phyloP scores from a whole-genome alignment of 92 coral and sea anemone genomes.

The Heliopora coerulea region DNA sequence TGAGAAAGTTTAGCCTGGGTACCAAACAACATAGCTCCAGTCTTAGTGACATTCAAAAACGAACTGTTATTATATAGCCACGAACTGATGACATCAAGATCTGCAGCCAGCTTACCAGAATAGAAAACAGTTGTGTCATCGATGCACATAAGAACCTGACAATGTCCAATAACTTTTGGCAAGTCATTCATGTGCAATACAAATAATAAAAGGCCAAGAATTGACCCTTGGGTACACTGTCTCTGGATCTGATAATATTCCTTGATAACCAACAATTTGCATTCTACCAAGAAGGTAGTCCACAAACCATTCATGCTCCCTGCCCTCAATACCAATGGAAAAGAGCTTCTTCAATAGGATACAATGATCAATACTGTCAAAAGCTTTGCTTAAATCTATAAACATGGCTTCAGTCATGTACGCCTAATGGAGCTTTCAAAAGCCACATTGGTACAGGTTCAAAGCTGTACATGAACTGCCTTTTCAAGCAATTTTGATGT shows the following conservation, averaged over 20 bases:
- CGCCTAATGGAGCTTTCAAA: too few relatives aligned
- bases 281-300: slow-evolving; percentile 15
- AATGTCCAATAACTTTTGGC: not conserved
- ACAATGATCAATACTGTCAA: slow-evolving; percentile 46
- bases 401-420: too few relatives aligned
- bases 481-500: too few relatives aligned
- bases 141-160: slow-evolving; percentile 23
- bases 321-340: slow-evolving; percentile 27
- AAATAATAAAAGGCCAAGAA: slow-evolving; percentile 22
- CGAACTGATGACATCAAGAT: not conserved
- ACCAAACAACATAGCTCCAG: slow-evolving; percentile 33
- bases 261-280: slow-evolving; percentile 29
- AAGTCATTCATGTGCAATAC: slow-evolving; percentile 14
- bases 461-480: too few relatives aligned
- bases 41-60: slow-evolving; percentile 10
- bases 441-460: too few relatives aligned
- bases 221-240: slow-evolving; percentile 20
- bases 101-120: slow-evolving; percentile 8
- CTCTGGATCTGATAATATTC: slow-evolving; percentile 5
- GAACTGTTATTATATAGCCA: slow-evolving; percentile 26
- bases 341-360: slow-evolving; percentile 32
- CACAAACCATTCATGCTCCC: slow-evolving; percentile 35
- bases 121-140: slow-evolving; percentile 35
- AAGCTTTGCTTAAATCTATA: slow-evolving; percentile 45
- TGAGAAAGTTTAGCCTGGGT: slow-evolving; percentile 10